A percentile compares a stretch with the other conserved stretches of the same genome.
These are phyloP conservation scores for Trypoxylus dichotomus DNA, from an alignment of 1,140 invertebrate genomes.

Conservation along the genomic window DNA sequence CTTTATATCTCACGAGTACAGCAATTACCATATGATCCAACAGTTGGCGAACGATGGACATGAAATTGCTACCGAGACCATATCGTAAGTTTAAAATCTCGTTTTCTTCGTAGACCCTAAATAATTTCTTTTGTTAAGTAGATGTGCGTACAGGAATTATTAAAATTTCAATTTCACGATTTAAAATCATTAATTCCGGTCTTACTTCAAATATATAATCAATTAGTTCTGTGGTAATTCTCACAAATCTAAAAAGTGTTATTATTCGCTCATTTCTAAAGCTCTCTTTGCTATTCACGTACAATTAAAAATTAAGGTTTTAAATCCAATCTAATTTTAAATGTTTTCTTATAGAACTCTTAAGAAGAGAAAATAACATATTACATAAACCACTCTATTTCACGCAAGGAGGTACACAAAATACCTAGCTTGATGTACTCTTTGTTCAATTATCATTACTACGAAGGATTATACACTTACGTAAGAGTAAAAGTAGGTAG, in stretches of 20 bases:
- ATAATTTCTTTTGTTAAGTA: too few relatives aligned
- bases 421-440: not conserved
- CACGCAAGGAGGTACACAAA: not conserved
- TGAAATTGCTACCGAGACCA: constrained; percentile 89
- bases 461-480: not conserved
- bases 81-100: constrained; percentile 64
- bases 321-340: not conserved
- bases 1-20: constrained; percentile 93
- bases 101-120: not conserved
- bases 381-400: not conserved
- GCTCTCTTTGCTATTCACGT: too few relatives aligned
- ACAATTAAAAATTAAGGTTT: too few relatives aligned
- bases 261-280: too few relatives aligned
- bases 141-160: not conserved
- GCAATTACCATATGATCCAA: constrained; percentile 92
- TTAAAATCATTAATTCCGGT: not conserved
- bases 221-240: not conserved
- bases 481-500: not conserved
- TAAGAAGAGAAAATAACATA: not conserved
- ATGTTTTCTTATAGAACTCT: too few relatives aligned
- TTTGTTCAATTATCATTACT: not conserved
- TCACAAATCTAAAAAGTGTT: too few relatives aligned
- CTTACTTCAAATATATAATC: not conserved
- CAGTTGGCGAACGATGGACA: constrained; percentile 84
- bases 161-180: not conserved